These are phyloP conservation scores for Datnioides undecimradiatus DNA, from an alignment of 2,113 vertebrate species.

Conservation along the genomic window DNA sequence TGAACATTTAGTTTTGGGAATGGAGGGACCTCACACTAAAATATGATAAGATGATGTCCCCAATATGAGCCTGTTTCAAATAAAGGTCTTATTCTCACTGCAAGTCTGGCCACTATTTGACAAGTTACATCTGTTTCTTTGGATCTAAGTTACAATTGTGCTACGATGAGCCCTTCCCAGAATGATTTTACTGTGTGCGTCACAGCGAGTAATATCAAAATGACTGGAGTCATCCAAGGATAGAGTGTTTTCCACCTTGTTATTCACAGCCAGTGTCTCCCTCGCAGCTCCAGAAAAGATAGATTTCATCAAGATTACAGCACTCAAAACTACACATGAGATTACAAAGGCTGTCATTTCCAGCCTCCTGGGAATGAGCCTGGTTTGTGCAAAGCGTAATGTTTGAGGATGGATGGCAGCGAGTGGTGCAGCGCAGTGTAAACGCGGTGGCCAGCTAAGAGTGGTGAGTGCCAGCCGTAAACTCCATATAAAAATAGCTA, in stretches of 20 bases:
- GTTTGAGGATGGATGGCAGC: slow-evolving; percentile 39
- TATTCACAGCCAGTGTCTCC: slow-evolving; percentile 45
- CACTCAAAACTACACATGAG: slow-evolving; percentile 48
- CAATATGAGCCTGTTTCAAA: not conserved
- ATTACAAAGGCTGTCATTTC: slow-evolving; percentile 63
- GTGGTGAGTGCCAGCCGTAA: slow-evolving; percentile 60
- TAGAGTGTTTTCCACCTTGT: slow-evolving; percentile 27
- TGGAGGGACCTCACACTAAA: not conserved
- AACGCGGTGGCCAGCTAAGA: slow-evolving; percentile 51
- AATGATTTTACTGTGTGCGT: not conserved
- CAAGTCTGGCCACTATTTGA: not conserved
- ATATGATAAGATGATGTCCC: not conserved
- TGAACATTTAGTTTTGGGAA: no score
- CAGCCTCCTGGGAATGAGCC: slow-evolving; percentile 47
- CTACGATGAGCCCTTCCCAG: not conserved
- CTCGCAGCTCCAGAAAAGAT: slow-evolving; percentile 37
- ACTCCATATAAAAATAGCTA: slow-evolving; percentile 74
- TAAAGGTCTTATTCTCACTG: not conserved
- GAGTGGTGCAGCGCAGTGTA: slow-evolving; percentile 36
- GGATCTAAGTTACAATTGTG: not conserved
- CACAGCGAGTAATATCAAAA: not conserved
- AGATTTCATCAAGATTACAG: slow-evolving; percentile 63
- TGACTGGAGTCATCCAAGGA: slow-evolving; percentile 7
- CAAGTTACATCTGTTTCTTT: not conserved
- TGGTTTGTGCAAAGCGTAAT: slow-evolving; percentile 23